Evolutionary conservation across 2,888 invertebrate genomes (phyloP).

Genomic region (Xestia ashworthii): DNA sequence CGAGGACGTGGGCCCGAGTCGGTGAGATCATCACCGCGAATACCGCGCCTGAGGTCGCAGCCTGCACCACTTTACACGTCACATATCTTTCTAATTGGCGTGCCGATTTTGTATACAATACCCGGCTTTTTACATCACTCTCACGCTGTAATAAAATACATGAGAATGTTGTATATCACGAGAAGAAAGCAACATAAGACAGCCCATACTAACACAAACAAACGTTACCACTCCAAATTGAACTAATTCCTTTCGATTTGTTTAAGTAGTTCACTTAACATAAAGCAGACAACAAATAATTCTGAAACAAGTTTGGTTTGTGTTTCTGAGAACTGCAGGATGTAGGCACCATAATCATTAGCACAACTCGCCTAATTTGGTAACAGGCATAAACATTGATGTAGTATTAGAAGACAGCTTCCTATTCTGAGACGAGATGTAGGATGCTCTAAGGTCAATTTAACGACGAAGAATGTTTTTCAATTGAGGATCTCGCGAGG

Average conservation of each 20-base stretch:
- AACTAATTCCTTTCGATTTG: constrained; percentile 16
- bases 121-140: constrained; percentile 74
- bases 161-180: constrained; percentile 66
- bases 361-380: constrained; percentile 56
- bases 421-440: constrained; percentile 64
- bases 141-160: constrained; percentile 73
- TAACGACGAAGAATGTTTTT: constrained; percentile 79
- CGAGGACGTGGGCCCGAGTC: constrained; percentile 87
- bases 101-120: constrained; percentile 83
- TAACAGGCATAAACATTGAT: constrained; percentile 36
- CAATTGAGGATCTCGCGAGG: constrained; percentile 81
- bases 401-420: constrained; percentile 54
- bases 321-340: constrained; percentile 43
- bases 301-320: constrained; percentile 19
- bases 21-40: constrained; percentile 89
- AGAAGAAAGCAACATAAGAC: constrained; percentile 65
- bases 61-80: constrained; percentile 85
- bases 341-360: constrained; percentile 39
- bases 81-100: constrained; percentile 87
- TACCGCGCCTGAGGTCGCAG: constrained; percentile 86
- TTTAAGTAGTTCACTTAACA: constrained; percentile 2
- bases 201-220: constrained; percentile 48
- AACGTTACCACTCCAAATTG: constrained; percentile 17
- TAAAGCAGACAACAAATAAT: constrained; percentile 13
- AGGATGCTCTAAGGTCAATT: constrained; percentile 85